Conservation (phyloP, 2,113 vertebrate species). For the Pseudopipra pipra region DNA sequence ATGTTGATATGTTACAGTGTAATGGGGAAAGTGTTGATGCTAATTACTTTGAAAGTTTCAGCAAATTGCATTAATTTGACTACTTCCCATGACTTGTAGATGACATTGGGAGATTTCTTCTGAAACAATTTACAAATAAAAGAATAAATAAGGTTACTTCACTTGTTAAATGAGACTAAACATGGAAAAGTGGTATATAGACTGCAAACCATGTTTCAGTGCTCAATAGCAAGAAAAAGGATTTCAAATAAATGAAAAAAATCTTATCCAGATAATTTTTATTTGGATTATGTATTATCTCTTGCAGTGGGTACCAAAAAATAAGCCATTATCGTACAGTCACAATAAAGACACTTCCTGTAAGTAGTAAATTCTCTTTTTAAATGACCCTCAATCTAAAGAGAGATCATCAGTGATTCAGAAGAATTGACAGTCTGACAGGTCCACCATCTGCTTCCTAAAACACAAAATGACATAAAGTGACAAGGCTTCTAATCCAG, state of each 20-base stretch:
- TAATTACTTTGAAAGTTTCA: conserved; percentile 6
- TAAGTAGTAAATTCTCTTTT: neutral
- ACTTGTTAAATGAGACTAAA: neutral
- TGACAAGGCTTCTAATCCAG: neutral
- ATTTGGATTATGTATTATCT: neutral
- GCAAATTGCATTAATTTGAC: neutral
- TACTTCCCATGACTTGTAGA: neutral
- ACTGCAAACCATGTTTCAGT: neutral
- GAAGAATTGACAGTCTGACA: neutral
- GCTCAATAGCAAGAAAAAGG: neutral
- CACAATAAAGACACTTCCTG: neutral
- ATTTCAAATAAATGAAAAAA: neutral
- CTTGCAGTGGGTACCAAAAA: neutral
- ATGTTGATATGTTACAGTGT: neutral
- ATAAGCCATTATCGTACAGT: neutral
- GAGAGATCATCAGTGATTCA: neutral
- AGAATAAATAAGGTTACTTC: neutral
- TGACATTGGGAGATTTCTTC: neutral
- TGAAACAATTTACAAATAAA: neutral
- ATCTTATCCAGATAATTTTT: neutral
- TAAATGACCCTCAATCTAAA: neutral
- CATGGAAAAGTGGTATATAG: neutral
- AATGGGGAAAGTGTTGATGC: neutral
- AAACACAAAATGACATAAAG: neutral
- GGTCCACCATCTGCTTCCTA: neutral